Evolutionary conservation across 2,888 invertebrate species (phyloP), one percentile per base, ranked within the genome.

Genomic region (Formica aserva): DNA sequence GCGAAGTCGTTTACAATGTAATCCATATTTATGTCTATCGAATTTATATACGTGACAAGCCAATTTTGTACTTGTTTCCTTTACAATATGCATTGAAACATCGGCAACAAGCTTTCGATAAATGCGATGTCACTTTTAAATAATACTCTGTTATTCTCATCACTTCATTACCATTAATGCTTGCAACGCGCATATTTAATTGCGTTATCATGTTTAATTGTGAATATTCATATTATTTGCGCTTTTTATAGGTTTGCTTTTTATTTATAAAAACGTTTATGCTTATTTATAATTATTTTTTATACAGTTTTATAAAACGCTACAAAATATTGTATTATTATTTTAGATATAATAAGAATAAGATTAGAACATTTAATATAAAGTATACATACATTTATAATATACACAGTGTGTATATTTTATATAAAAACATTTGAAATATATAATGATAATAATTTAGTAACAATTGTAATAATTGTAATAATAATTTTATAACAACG

Each of bases 1-100:
- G 45, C 96, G 98, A 89, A 97, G 98, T 86, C 96, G 98, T 93
- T 95, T 98, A 90, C 98, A 98, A 96, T 95, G 97, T 97, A 96
- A 95, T 95, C 94, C 5, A 15, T 8, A 72, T 71, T 32, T 41
- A 15, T 22, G 3, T 26, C 2, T 60, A 60, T 60, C 26, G 41
- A 15, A 22, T 52, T n/a, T 6, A 52, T 0, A 52, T 35, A 60
- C 22, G 2, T 57, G 45, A 60, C 45, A 35, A 45, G 60, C 45
- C 72, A 80, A 80, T 72, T 72, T 60, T 45, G 18, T 15, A 3
- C 26, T 60, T 22, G 32, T 60, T 78, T 60, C 38, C 18, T 32
- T 5, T n/a, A 13, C 6, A 13, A 29, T 55, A 4, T 67, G 9
- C 32, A 80, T 45, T 45, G 32, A 76, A 76, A 52, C 35, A 29